A percentile compares a stretch with the other conserved stretches of the same genome.
phyloP scores from a whole-genome alignment of 1,140 invertebrate species.

The Orchesella cincta region DNA sequence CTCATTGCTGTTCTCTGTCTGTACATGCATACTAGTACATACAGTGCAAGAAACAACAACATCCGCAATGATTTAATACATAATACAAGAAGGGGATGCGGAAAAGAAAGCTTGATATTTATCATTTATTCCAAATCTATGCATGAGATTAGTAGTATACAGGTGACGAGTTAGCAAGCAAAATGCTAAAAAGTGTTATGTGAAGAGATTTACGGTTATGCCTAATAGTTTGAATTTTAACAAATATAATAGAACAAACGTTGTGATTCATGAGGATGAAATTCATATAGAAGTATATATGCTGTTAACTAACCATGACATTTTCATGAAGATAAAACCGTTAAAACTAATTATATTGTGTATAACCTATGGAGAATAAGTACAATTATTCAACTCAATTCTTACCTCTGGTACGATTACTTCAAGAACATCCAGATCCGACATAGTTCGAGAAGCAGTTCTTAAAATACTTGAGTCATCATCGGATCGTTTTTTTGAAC shows the following conservation, averaged over 20 bases:
- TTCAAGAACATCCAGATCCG: constrained; percentile 68
- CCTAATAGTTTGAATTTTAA: neutral
- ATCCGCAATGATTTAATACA: too few species aligned
- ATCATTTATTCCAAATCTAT: too few species aligned
- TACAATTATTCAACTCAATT: constrained; percentile 2
- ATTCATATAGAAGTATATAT: neutral
- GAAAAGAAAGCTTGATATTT: too few species aligned
- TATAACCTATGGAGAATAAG: neutral
- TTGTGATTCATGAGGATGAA: neutral
- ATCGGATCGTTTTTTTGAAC: constrained; percentile 34
- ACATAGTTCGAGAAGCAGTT: neutral
- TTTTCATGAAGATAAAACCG: neutral
- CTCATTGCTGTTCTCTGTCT: too few species aligned
- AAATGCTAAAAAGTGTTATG: too few species aligned
- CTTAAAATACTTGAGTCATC: neutral
- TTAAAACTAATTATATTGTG: neutral
- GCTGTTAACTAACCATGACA: neutral
- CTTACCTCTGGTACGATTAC: constrained; percentile 75
- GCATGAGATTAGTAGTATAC: too few species aligned
- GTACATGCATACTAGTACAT: too few species aligned
- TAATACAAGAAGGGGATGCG: too few species aligned
- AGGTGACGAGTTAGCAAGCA: too few species aligned
- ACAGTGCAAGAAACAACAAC: too few species aligned
- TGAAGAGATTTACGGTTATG: too few species aligned
- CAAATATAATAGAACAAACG: neutral